A percentile compares a stretch with the other conserved stretches of the same genome.
Evolutionary conservation across 2,113 vertebrate genomes (phyloP).

Genomic region (Festucalex cinctus): DNA sequence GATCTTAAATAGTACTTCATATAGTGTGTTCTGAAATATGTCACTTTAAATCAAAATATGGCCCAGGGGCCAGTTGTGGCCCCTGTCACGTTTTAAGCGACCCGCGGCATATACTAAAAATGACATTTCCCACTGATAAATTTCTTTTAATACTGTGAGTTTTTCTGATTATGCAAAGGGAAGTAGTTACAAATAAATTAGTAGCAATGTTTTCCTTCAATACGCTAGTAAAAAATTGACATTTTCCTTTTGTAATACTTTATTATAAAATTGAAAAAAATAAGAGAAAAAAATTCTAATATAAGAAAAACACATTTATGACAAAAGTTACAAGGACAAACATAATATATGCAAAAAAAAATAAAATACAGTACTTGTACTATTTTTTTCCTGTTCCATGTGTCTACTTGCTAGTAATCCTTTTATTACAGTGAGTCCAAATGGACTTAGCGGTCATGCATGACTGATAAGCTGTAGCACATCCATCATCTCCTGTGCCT

Average conservation of each 20-base stretch:
- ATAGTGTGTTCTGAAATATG: neutral
- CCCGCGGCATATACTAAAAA: too few species aligned
- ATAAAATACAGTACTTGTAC: too few species aligned
- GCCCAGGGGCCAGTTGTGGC: neutral
- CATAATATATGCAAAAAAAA: too few species aligned
- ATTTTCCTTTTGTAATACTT: too few species aligned
- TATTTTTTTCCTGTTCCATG: neutral
- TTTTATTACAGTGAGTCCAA: neutral
- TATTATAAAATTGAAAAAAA: too few species aligned
- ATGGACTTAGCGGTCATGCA: slow-evolving; percentile 27
- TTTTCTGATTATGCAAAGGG: too few species aligned
- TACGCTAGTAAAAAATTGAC: too few species aligned
- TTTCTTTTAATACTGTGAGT: too few species aligned
- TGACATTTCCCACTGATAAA: too few species aligned
- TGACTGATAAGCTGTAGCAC: slow-evolving; percentile 16
- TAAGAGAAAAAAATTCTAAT: too few species aligned
- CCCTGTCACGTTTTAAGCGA: neutral
- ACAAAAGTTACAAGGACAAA: neutral
- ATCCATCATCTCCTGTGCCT: slow-evolving; percentile 38
- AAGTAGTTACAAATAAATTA: too few species aligned
- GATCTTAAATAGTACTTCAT: neutral
- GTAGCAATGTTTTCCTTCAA: too few species aligned
- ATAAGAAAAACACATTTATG: neutral
- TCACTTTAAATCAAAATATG: neutral
- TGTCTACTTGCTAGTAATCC: neutral